Base-by-base conservation (phyloP, 2,888 invertebrate species). In the Deroplatys truncata region DNA sequence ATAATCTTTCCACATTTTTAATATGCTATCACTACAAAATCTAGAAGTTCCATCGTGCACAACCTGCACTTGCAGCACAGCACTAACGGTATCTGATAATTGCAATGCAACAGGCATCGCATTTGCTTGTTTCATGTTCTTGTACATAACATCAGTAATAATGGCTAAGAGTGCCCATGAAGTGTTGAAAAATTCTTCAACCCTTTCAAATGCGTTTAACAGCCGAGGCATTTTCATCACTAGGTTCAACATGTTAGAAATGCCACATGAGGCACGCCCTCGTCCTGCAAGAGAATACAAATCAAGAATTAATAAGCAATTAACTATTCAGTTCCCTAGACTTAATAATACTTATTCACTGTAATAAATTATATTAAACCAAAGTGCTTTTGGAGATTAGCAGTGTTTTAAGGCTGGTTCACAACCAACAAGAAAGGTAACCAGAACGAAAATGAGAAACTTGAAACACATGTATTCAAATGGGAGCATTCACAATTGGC, bases 41-140 rank as follows among this genome's bases (percentile, higher is more conserved):
- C 35, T 82, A 10, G 35, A 28, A 29, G 43, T 83, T 31, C 87
- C 87, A 83, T 87, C 87, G 2, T 83, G 87, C 31, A 87, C 28
- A 25, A 82, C 82, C 10, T 29, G 28, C 13, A 28, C 82, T 83
- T 87, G 87, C 10, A 87, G 28, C 9, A 87, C 0, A 28, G 35
- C 25, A 25, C 35, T 82, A 25, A 87, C 20, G 8, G 87, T 5
- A 15, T 87, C 83, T 9, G 88, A 88, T 10, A 88, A 49, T 7
- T 28, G 31, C 20, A 56, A 84, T 8, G 56, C 84, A 49, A 88
- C 4, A 25, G 88, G 88, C 10, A 87, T 16, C 7, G 82, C 83
- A 83, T 43, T 87, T n/a, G 43, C 43, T 10, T 20, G n/a, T 25
- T 87, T 87, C 87, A 87, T 87, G 43, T 87, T 87, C 87, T 87